Percentiles rank a stretch among this genome's conserved stretches.
Evolutionary conservation across 2,113 vertebrate species (phyloP).

Genomic region (Gallinago media): DNA sequence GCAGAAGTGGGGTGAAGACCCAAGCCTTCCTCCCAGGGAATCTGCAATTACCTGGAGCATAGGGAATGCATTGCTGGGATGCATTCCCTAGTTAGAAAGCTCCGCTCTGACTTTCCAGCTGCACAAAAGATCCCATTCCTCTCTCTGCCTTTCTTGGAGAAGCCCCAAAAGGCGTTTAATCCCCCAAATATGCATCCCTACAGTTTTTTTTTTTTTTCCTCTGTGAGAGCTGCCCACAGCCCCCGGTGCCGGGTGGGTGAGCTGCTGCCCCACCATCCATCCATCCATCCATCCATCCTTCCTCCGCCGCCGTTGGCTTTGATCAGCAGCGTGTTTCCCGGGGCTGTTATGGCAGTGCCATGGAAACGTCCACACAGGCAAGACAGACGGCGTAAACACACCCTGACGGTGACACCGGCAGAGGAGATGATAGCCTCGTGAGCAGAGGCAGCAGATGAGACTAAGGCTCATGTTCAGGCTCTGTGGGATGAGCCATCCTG

Average conservation of each 20-base stretch:
- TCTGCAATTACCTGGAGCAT: not conserved
- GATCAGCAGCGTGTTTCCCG: not conserved
- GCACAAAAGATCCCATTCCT: not conserved
- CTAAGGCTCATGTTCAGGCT: rapidly evolving
- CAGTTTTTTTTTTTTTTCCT: not conserved
- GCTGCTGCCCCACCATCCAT: not conserved
- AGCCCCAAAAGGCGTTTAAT: not conserved
- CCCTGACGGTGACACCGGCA: not conserved
- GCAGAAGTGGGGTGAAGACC: not conserved
- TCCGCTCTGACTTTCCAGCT: not conserved
- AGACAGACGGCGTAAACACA: not conserved
- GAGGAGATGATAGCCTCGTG: not conserved
- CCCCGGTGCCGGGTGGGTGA: rapidly evolving
- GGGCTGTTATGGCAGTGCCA: not conserved
- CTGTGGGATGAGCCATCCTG: not conserved
- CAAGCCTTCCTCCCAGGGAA: not conserved
- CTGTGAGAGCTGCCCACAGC: not conserved
- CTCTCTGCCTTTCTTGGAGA: not conserved
- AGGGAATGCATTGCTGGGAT: not conserved
- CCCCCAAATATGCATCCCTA: not conserved
- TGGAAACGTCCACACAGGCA: not conserved
- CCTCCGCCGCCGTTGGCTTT: not conserved
- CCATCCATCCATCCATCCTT: too few relatives aligned
- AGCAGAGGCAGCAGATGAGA: not conserved
- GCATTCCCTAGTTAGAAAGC: not conserved